phyloP scores from a whole-genome alignment of 2,797 vertebrate genomes.

The Molossus alvarezi region DNA sequence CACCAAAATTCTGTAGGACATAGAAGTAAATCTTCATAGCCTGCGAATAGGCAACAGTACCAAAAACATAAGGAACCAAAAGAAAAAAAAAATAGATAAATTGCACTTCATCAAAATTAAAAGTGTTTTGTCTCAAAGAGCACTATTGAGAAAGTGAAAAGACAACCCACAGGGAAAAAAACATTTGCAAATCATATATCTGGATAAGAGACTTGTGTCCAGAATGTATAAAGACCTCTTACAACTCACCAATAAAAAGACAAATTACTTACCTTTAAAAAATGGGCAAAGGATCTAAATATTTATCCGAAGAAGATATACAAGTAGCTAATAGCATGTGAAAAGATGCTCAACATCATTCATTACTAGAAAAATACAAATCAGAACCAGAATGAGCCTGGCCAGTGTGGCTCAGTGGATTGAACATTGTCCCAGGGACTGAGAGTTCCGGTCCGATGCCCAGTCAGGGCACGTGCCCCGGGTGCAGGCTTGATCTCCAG shows the following conservation, averaged over 20 bases:
- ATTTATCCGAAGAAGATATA: neutral
- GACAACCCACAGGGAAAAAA: neutral
- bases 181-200: neutral
- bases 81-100: neutral
- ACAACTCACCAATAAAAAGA: constrained; percentile 43
- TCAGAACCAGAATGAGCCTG: neutral
- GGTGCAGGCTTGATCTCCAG: too few relatives aligned
- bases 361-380: neutral
- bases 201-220: neutral
- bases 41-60: neutral
- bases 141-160: constrained; percentile 15
- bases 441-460: too few relatives aligned
- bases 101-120: constrained; percentile 8
- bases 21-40: neutral
- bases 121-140: neutral
- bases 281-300: neutral
- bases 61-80: neutral
- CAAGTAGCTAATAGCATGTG: neutral
- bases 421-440: too few relatives aligned
- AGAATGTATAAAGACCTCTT: neutral
- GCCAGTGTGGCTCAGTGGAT: too few relatives aligned
- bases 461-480: too few relatives aligned
- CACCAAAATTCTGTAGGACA: constrained; percentile 8
- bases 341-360: neutral
- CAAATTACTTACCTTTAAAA: neutral